Conservation (phyloP, 1,140 invertebrate species). For the Drosophila pandora region DNA sequence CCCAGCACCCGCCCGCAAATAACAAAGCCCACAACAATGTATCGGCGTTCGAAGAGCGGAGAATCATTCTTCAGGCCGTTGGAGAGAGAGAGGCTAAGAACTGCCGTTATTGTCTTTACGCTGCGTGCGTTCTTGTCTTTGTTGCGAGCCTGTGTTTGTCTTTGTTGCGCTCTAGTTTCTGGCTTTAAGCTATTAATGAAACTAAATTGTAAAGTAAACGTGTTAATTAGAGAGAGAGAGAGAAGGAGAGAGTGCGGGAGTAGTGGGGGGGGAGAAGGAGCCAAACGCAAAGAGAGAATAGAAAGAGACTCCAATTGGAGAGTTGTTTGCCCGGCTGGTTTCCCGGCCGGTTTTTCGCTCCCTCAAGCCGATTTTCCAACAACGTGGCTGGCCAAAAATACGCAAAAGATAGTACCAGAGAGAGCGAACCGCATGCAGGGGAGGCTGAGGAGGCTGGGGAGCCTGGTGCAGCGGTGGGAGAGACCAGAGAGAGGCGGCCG, state of each 20-base stretch:
- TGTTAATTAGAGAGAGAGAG: slow-evolving; percentile 58
- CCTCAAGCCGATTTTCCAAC: slow-evolving; percentile 44
- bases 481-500: slow-evolving; percentile 4
- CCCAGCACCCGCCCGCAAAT: slow-evolving; percentile 60
- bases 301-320: slow-evolving; percentile 75
- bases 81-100: slow-evolving; percentile 7
- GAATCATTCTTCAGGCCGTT: background rate
- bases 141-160: slow-evolving; percentile 11
- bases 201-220: slow-evolving; percentile 70
- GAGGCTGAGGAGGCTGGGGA: background rate
- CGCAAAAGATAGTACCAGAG: slow-evolving; percentile 9
- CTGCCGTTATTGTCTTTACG: slow-evolving; percentile 61
- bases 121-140: slow-evolving; percentile 39
- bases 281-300: slow-evolving; percentile 21
- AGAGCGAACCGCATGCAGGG: background rate
- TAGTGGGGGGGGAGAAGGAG: slow-evolving; percentile 5
- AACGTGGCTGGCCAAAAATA: slow-evolving; percentile 72
- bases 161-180: slow-evolving; percentile 54
- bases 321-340: slow-evolving; percentile 64
- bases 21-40: slow-evolving; percentile 64
- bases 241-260: background rate
- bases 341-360: slow-evolving; percentile 73
- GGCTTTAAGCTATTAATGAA: slow-evolving; percentile 62
- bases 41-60: slow-evolving; percentile 50
- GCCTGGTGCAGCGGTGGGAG: background rate